Base-by-base conservation (phyloP, 2,797 vertebrate species). In the Schizopygopsis malacanthus region DNA sequence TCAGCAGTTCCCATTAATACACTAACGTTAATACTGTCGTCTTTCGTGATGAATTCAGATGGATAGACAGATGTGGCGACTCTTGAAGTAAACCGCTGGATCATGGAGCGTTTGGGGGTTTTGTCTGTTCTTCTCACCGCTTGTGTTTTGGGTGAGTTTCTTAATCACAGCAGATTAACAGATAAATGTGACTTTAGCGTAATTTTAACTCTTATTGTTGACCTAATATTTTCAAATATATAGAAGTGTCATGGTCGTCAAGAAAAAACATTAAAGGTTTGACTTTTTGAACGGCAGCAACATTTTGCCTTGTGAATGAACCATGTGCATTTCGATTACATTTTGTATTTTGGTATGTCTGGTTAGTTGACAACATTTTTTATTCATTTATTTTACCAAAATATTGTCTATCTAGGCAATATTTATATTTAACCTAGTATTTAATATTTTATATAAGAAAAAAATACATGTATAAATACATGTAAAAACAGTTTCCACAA, bases 81-180 rank as follows among this genome's bases (percentile, higher is more conserved):
- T 84, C 89, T 89, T 59, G 37, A 77, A 71, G 79, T 39, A 33
- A 85, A 78, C 81, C n/a, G 22, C 79, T 33, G 33, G 81, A 89
- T 72, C 28, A 90, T 90, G 89, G 76, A 50, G 56, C 65, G 13
- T 67, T 90, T 87, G 90, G 85, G 90, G 83, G 25, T 89, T 89
- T 82, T 91, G 79, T 56, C 86, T 86, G 91, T 87, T 45, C 37
- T 94, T 61, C 86, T 88, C 70, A 90, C 92, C 83, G 90, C 91
- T 39, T 94, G 87, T 88, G 85, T 94, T 67, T 78, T 94, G 12
- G 94, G 95, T 96, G 87, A 94, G 92, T 88, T 59, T 20, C 0
- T 20, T 33, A 25, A 39, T 69, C n/a, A 1, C 37, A 39, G 37
- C 37, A 43, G 20, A 13, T 37, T 18, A 47, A 25, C 4, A 1